phyloP scores from a whole-genome alignment of 1,140 invertebrate species.

The Euura lappo region DNA sequence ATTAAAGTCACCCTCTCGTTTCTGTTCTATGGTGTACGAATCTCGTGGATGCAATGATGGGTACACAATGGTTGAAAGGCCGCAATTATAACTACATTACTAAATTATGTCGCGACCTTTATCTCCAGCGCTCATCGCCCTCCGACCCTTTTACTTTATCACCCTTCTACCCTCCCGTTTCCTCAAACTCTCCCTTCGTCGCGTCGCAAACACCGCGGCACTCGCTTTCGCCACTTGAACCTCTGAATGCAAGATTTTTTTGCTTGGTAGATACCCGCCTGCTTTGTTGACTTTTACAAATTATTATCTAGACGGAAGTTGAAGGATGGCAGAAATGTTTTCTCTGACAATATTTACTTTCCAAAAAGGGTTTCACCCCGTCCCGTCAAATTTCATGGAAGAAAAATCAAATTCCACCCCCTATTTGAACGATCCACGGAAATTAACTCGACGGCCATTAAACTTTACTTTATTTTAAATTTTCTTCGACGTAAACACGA shows the following conservation, averaged over 20 bases:
- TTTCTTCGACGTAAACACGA: no score
- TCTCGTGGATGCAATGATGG: background rate
- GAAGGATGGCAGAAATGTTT: background rate
- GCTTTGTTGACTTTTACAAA: conserved; percentile 7
- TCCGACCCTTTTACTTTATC: background rate
- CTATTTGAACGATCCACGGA: no score
- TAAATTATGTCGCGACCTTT: conserved; percentile 2
- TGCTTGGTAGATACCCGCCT: background rate
- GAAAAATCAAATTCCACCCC: no score
- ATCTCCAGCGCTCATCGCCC: background rate
- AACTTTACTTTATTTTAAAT: no score
- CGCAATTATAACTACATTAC: conserved; percentile 4
- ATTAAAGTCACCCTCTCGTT: background rate
- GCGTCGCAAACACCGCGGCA: background rate
- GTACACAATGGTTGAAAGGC: background rate
- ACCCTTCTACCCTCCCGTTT: background rate
- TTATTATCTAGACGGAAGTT: background rate
- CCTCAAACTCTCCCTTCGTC: background rate
- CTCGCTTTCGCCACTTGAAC: background rate
- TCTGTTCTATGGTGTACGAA: background rate
- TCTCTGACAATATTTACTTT: background rate
- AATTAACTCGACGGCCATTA: no score
- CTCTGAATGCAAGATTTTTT: background rate
- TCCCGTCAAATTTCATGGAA: background rate
- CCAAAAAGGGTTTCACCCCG: background rate